These are phyloP conservation scores for Grantiella picta DNA, from an alignment of 2,113 vertebrate genomes.

Conservation along the genomic window DNA sequence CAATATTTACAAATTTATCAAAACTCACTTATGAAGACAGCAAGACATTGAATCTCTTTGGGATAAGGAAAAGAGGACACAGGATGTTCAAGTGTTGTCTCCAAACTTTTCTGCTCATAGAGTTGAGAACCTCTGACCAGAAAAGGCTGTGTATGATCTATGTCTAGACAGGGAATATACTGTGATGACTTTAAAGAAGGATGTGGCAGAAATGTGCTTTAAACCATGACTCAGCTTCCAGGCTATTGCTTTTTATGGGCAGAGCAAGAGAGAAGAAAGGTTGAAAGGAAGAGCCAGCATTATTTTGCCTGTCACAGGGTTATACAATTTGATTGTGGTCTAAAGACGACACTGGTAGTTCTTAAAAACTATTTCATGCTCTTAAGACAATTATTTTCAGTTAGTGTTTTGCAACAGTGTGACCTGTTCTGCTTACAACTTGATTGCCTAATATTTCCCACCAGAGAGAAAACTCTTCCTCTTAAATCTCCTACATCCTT, in stretches of 20 bases:
- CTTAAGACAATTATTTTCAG: conserved; percentile 20
- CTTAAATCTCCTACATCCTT: background rate
- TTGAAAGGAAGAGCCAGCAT: background rate
- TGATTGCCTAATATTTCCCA: conserved; percentile 32
- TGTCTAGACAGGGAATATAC: background rate
- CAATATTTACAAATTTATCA: background rate
- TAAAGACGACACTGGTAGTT: background rate
- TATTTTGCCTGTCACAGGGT: background rate
- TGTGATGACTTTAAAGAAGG: background rate
- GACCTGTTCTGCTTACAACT: background rate
- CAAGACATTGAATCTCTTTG: background rate
- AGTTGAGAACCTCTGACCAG: background rate
- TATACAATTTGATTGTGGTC: background rate
- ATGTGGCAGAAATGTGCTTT: background rate
- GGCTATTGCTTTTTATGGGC: background rate
- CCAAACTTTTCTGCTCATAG: background rate
- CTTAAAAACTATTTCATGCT: background rate
- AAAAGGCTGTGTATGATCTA: background rate
- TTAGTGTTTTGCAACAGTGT: conserved; percentile 25
- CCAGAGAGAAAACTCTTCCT: conserved; percentile 19
- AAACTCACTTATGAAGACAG: background rate
- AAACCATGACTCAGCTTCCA: background rate
- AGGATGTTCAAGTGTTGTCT: background rate
- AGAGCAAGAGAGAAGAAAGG: background rate
- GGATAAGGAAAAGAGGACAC: background rate